Evolutionary conservation across 2,113 vertebrate genomes (phyloP), one percentile per base, ranked within the genome.

Genomic region (Sinosuthora webbiana): DNA sequence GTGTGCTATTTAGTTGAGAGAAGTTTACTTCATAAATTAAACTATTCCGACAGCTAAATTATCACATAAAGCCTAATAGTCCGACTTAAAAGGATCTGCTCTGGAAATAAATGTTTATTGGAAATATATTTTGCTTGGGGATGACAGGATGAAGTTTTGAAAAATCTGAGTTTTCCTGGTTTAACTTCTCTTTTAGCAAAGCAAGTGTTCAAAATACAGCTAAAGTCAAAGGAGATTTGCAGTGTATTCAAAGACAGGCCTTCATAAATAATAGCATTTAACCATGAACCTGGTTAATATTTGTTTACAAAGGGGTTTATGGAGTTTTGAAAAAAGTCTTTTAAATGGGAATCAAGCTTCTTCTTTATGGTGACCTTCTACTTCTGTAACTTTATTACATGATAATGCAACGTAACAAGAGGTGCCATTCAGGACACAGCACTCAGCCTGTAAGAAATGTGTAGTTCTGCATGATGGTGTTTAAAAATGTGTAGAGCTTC

Each of bases 11-110:
- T 63, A 86, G 25, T 3, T 65, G 56, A 93, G 50, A 83, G 67
- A 95, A 74, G 49, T 88, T 95, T 77, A 85, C 37, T n/a, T 83
- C 67, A 88, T 76, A 94, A 86, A 83, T 95, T 92, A 89, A 93
- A 91, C 50, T 85, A 77, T 67, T 95, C 31, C 1, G 8, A 93
- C 81, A 91, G 68, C 42, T 94, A 86, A 87, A 94, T 86, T 94
- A 93, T 69, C 7, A 3, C 55, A 85, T 59, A 93, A 82, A 76
- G 25, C 24, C 50, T 89, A 85, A 85, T 5, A 87, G 63, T 52
- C 63, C 11, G 79, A 83, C 45, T 88, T 87, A 59, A 93, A 94
- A 94, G 23, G 25, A 74, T n/a, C 50, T 93, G 52, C 35, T 59
- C 39, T 63, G 24, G 59, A 95, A 92, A 93, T 49, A 59, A 81